Evolutionary conservation across 2,888 invertebrate genomes (phyloP), one percentile per base, ranked within the genome.

Genomic region (Synanthedon formicaeformis): DNA sequence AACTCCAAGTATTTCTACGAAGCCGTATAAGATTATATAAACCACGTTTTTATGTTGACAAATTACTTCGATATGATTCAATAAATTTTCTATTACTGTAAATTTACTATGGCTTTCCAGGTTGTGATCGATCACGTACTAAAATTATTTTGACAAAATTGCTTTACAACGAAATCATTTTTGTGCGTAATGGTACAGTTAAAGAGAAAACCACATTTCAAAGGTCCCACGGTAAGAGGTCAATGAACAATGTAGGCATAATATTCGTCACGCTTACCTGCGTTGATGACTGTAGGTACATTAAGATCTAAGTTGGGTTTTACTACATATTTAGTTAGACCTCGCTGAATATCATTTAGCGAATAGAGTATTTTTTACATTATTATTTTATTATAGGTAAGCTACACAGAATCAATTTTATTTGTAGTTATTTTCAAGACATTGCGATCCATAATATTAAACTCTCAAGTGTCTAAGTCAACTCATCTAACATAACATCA

Each of bases 221-320:
- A 65, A 65, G 67, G 76, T 84, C 81, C 76, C 84, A 83, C 82
- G 80, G 73, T 67, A 56, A 57, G 68, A 67, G 84, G 79, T 81
- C 80, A 79, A 73, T 66, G 81, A 71, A 73, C 83, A 71, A 69
- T 67, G 70, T 67, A 34, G 34, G 34, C 23, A 23, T 34, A 34
- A 34, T 3, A 66, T 57, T 66, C 76, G 74, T 77, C 73, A 79
- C 75, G 80, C 68, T 71, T 67, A 64, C 73, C 74, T 70, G 72
- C 66, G 61, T 60, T 58, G 63, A 57, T 56, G 61, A 62, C 66
- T 70, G 68, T n/a, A n/a, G n/a, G n/a, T 72, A 73, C 69, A 34
- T 2, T 10, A 34, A 34, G 34, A 34, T 34, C 34, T 10, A 34
- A 34, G 8, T 34, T 34, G 34, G 10, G 10, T 34, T 2, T 34